A percentile compares a stretch with the other conserved stretches of the same genome.
Conservation (phyloP, 2,797 vertebrate species). For the Austrolebias charrua region DNA sequence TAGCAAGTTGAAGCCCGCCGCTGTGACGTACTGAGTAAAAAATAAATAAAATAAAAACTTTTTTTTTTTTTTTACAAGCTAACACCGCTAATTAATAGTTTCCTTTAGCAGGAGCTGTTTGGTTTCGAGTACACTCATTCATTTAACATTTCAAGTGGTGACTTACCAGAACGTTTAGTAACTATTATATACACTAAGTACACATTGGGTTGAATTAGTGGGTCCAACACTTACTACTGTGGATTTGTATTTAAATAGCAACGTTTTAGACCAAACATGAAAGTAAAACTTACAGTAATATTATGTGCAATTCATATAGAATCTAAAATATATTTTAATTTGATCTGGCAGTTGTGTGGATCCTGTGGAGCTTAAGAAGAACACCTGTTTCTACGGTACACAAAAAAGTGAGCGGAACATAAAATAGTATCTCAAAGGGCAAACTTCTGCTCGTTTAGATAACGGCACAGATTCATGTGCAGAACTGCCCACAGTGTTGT, state of each 20-base stretch:
- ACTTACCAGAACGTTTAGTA: background rate
- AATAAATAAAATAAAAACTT: constrained; percentile 43
- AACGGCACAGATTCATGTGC: no score
- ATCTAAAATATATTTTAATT: no score
- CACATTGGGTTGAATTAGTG: background rate
- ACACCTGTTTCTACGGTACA: no score
- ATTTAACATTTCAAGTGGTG: constrained; percentile 68
- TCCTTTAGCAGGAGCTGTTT: constrained; percentile 73
- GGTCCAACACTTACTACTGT: background rate
- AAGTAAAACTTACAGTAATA: constrained; percentile 5
- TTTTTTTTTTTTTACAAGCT: no score
- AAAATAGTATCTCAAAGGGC: no score
- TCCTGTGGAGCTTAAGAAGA: no score
- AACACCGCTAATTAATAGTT: constrained; percentile 80
- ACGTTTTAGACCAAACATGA: background rate
- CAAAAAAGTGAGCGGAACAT: no score
- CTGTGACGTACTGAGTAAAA: constrained; percentile 64
- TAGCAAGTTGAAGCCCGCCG: constrained; percentile 65
- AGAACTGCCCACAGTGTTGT: no score
- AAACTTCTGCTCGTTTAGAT: no score
- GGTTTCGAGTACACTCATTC: constrained; percentile 72
- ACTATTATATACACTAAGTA: constrained; percentile 8
- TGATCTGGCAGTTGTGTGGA: no score
- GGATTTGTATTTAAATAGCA: background rate
- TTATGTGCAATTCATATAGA: no score